Percentiles rank a stretch among this genome's conserved stretches.
phyloP scores from a whole-genome alignment of 1,140 invertebrate genomes.

The Procambarus clarkii region DNA sequence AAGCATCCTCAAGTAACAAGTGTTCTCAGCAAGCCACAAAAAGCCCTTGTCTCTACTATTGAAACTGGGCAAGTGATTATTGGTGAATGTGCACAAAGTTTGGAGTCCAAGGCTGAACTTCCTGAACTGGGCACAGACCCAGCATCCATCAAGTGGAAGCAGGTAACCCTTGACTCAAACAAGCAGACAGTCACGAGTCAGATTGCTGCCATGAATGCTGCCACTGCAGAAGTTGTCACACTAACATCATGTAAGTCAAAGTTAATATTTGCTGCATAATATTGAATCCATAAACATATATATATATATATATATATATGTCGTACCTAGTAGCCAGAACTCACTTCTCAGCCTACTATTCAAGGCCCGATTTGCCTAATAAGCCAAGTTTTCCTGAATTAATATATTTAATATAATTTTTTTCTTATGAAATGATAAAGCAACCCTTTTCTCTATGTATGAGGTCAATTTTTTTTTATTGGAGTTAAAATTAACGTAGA shows the following conservation, averaged over 20 bases:
- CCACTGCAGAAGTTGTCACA: constrained; percentile 98
- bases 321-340: too few relatives aligned
- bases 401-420: too few relatives aligned
- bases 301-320: too few relatives aligned
- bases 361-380: too few relatives aligned
- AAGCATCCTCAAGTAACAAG: constrained; percentile 91
- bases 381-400: too few relatives aligned
- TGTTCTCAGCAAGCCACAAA: constrained; percentile 89
- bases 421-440: too few relatives aligned
- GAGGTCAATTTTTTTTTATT: too few relatives aligned
- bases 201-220: constrained; percentile 99
- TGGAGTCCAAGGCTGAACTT: constrained; percentile 84
- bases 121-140: constrained; percentile 90
- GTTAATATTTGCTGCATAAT: too few relatives aligned
- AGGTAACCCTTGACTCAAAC: constrained; percentile 94
- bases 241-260: constrained; percentile 83
- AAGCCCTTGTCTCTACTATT: constrained; percentile 93
- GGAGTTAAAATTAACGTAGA: too few relatives aligned
- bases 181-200: constrained; percentile 97
- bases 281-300: too few relatives aligned
- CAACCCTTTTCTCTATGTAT: too few relatives aligned
- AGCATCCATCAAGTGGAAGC: constrained; percentile 84
- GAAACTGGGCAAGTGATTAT: constrained; percentile 90
- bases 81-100: constrained; percentile 87
- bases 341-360: too few relatives aligned